Conservation (phyloP, 2,888 invertebrate species). For the Argyresthia albistria region DNA sequence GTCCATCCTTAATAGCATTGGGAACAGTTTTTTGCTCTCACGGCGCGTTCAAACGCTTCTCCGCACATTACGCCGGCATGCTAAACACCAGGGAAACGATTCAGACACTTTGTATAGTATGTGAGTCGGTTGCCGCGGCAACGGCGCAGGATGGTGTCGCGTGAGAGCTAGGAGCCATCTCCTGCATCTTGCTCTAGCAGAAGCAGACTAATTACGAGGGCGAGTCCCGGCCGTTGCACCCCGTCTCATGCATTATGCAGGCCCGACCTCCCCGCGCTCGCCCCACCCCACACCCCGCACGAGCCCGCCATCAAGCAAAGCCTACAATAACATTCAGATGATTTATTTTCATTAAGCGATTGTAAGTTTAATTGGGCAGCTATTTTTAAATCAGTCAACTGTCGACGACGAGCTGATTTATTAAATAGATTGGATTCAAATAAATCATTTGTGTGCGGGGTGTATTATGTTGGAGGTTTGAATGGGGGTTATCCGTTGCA, state of each 20-base stretch:
- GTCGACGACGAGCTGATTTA: slow-evolving; percentile 7
- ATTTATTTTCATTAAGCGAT: neutral
- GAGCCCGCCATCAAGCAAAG: neutral
- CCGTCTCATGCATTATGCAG: slow-evolving; percentile 32
- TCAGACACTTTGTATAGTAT: slow-evolving; percentile 1
- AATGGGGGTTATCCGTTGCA: too few species aligned
- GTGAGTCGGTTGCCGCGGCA: neutral
- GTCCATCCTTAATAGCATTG: neutral
- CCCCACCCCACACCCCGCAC: slow-evolving; percentile 3
- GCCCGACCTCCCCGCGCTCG: slow-evolving; percentile 12
- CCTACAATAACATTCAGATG: neutral
- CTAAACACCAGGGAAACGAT: slow-evolving; percentile 1
- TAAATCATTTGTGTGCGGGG: neutral
- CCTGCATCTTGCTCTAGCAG: slow-evolving; percentile 16
- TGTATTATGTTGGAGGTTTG: too few species aligned
- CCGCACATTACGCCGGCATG: neutral
- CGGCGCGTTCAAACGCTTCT: neutral
- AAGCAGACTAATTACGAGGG: slow-evolving; percentile 41
- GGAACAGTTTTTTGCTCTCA: neutral
- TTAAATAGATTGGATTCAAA: neutral
- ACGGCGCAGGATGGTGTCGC: slow-evolving; percentile 13
- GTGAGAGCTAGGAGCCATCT: slow-evolving; percentile 27
- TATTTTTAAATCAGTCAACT: neutral
- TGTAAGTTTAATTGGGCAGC: slow-evolving; percentile 7
- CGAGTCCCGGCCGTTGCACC: slow-evolving; percentile 47